Evolutionary conservation across 92 coral and sea anemone genomes (phyloP), one percentile per base, ranked within the genome.

Genomic region (Porites evermanni): DNA sequence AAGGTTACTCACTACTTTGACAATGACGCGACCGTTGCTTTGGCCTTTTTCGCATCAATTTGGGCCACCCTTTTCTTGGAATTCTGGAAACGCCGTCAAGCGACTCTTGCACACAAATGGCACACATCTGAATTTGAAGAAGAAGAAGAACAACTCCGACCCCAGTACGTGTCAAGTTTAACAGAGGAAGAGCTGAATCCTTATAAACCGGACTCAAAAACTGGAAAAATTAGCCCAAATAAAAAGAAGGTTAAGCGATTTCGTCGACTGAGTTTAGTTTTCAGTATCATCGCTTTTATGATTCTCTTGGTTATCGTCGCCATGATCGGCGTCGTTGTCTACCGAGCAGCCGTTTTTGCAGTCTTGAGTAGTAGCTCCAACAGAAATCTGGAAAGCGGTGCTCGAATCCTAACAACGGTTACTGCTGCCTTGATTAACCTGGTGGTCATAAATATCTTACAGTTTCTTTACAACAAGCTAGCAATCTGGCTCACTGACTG

Each of bases 41-140:
- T 94, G 26, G 95, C 95, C 1, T 80, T 94, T 38, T 61, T 89
- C 61, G 86, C 93, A 12, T 92, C 98, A 24, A 82, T 97, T 32
- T 97, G 99, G 99, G 98, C 99, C 17, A 93, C 99, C 19, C 86
- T 97, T 52, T 97, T 97, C 82, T 87, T 97, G 26, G 99, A 97
- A 72, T 92, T 97, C 70, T 97, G 99, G 99, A 97, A 97, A 79
- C 90, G 99, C 12, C 94, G 98, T 65, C 99, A 97, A 77, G 97
- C 94, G 5, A 77, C 78, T 29, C 90, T 97, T 17, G 95, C 98
- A 10, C 79, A 93, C 59, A 89, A 89, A 26, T 97, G 99, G 99
- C 96, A 95, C 77, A 94, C 94, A 24, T 74, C 87, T 6, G 95
- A 95, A 72, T 97, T 93, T 63, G 99, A 97, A 74, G 98, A 93